Evolutionary conservation across 2,888 invertebrate genomes (phyloP).

Genomic region (Drosophila subquinaria): DNA sequence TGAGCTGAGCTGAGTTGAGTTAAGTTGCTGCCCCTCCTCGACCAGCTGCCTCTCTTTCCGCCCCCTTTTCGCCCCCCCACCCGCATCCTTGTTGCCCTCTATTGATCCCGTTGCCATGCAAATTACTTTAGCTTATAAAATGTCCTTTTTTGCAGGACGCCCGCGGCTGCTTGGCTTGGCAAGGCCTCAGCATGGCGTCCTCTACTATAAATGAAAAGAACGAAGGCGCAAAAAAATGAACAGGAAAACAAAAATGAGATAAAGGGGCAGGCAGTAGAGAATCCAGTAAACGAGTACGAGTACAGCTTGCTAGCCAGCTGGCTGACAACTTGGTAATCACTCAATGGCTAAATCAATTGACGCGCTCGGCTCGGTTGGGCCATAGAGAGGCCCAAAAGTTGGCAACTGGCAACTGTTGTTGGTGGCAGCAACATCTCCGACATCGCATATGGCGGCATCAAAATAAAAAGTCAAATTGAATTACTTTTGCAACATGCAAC

Average conservation of each 20-base stretch:
- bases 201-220: constrained; percentile 10
- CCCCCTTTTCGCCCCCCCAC: background rate
- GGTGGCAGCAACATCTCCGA: constrained; percentile 31
- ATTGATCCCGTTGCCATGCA: constrained; percentile 15
- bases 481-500: constrained; percentile 69
- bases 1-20: constrained; percentile 3
- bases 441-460: constrained; percentile 38
- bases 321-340: constrained; percentile 42
- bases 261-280: background rate
- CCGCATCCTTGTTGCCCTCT: background rate
- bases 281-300: background rate
- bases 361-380: constrained; percentile 15
- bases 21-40: background rate
- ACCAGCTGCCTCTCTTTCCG: background rate
- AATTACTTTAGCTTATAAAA: constrained; percentile 34
- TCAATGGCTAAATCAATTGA: constrained; percentile 69
- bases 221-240: background rate
- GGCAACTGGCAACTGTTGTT: background rate
- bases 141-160: constrained; percentile 31
- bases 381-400: constrained; percentile 19
- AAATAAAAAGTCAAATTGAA: constrained; percentile 73
- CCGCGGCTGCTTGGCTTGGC: constrained; percentile 29
- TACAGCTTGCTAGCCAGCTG: constrained; percentile 8
- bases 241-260: background rate
- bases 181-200: constrained; percentile 24